Base-by-base conservation (phyloP, 2,888 invertebrate genomes). In the Caenorhabditis sp. region DNA sequence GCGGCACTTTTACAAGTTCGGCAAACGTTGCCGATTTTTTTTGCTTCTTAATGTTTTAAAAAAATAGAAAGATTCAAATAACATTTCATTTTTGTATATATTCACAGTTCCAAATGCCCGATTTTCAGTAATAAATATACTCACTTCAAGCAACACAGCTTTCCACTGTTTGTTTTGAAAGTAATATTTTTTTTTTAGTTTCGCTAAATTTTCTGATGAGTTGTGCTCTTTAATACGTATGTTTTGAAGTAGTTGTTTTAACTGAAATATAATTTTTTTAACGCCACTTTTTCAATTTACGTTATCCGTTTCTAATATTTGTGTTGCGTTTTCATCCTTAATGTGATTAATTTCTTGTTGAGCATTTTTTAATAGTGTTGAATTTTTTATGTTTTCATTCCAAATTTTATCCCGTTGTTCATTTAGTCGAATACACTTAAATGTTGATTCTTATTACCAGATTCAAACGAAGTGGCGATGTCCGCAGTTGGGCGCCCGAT, bases 361-460 rank as follows among this genome's bases (percentile, higher is more conserved):
- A 0, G 78, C 65, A 24, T 74, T 80, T 32, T 50, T 65, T 13
- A n/a, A n/a, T n/a, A 83, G 18, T 24, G 60, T 62, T 11, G 56
- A 37, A n/a, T 72, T 74, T 51, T 77, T 81, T 13, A 67, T 50
- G n/a, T 62, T 64, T 13, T 83, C 85, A 51, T 86, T 81, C 6
- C 55, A 51, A 11, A 78, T 65, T 24, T 60, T 44, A 32, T 86
- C 83, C 1, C 72, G 62, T 60, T 87, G 82, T 24, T 83, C 84
- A 15, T 74, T 76, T 22, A 87, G 35, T 71, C 81, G 81, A 20
- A 82, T 84, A 50, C 80, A 81, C 86, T 87, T 26, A 64, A 83
- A 69, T n/a, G 11, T 0, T 26, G 13, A 35, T 22, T 53, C 9
- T 32, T 4, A 6, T 6, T 32, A 32, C 32, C n/a, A n/a, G n/a